phyloP scores from a whole-genome alignment of 2,113 vertebrate genomes.

The Ictidomys tridecemlineatus region DNA sequence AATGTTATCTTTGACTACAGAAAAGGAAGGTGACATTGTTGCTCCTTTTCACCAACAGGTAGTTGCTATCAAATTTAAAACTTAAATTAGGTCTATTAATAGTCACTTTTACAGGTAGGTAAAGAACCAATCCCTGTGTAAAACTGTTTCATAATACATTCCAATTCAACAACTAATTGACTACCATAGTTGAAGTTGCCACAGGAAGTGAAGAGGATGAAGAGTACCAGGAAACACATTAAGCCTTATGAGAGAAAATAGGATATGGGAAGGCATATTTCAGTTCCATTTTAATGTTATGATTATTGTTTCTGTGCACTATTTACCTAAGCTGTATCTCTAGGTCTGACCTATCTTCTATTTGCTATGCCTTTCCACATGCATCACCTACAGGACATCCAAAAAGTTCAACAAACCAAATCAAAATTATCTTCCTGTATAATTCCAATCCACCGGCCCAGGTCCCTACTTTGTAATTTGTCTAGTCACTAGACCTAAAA shows the following conservation, averaged over 20 bases:
- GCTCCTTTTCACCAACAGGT: not conserved
- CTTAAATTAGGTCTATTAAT: not conserved
- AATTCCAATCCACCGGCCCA: not conserved
- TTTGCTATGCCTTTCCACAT: not conserved
- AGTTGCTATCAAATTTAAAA: slow-evolving; percentile 26
- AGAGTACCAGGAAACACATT: not conserved
- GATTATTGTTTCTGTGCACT: not conserved
- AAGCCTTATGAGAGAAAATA: not conserved
- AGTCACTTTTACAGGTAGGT: not conserved
- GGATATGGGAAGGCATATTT: not conserved
- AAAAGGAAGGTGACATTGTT: not conserved
- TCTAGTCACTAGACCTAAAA: not conserved
- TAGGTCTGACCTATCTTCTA: not conserved
- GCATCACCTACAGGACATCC: not conserved
- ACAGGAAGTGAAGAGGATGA: not conserved
- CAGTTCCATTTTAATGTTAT: not conserved
- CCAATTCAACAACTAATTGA: not conserved
- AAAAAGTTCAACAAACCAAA: slow-evolving; percentile 9
- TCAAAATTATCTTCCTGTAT: not conserved
- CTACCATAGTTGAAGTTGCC: not conserved
- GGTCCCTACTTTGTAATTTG: not conserved
- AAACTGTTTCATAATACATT: not conserved
- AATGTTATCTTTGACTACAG: not conserved
- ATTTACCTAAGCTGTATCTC: not conserved
- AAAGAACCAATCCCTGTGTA: not conserved